Evolutionary conservation across 2,113 vertebrate genomes (phyloP), one percentile per base, ranked within the genome.

Genomic region (Glaucidium brasilianum): DNA sequence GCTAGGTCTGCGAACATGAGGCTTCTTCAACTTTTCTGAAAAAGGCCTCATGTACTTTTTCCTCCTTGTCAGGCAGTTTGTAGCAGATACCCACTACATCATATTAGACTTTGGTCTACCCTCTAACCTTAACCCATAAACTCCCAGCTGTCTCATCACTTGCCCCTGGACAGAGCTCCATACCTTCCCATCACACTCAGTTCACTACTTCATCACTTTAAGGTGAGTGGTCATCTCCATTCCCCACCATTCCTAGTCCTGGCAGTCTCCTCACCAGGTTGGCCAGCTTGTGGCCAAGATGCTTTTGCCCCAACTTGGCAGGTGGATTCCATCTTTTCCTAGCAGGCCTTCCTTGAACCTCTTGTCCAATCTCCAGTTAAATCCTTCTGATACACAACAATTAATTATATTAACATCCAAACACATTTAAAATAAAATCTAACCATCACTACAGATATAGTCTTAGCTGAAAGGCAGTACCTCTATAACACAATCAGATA

Each of bases 341-440:
- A 60, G 26, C 7, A 77, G 39, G 8, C 10, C 47, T 67, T 56
- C 39, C 45, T 39, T 86, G 30, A 81, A 69, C 11, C 49, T 30
- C n/a, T 55, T 77, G 39, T 43, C 27, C 32, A 55, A 37, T 52
- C 35, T 52, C 29, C 35, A 85, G 12, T 43, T 67, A 85, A 74
- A 58, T 27, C 2, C 0, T 30, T 19, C 66, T 0, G 1, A 56
- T 35, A 41, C 17, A 63, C 34, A 59, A 30, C 59, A 41, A 8
- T 25, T 49, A 43, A 43, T 47, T 43, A 50, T 12, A 89, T 49
- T 95, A 68, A 79, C 34, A 18, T 60, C 16, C 73, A 83, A 76
- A 37, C 30, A 32, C 4, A 22, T 50, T 39, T 29, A 56, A 52
- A 66, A 85, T 23, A 52, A 88, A 84, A 90, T 58, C 72, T 58